Conservation (phyloP, 1,140 invertebrate genomes). For the Mycetomoellerius zeteki region DNA sequence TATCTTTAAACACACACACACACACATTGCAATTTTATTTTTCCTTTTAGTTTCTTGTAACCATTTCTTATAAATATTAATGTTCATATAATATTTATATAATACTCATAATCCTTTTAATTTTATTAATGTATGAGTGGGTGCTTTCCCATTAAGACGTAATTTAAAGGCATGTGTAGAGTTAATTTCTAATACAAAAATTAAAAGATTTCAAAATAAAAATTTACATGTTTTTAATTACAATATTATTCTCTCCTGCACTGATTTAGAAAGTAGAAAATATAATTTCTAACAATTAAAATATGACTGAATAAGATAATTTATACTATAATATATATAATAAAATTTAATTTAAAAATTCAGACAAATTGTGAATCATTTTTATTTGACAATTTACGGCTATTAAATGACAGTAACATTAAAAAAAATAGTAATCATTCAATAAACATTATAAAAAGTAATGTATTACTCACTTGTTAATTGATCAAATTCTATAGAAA, state of each 20-base stretch:
- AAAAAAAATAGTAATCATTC: background rate
- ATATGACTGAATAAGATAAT: background rate
- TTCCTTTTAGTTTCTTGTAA: slow-evolving; percentile 20
- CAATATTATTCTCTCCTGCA: background rate
- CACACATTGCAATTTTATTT: background rate
- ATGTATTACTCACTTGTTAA: background rate
- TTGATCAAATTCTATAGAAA: background rate
- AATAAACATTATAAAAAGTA: background rate
- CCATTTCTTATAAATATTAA: slow-evolving; percentile 59
- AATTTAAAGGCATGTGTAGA: slow-evolving; percentile 28
- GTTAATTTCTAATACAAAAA: slow-evolving; percentile 40
- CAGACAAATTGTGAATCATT: background rate
- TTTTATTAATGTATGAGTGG: slow-evolving; percentile 48
- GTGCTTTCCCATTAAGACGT: slow-evolving; percentile 12
- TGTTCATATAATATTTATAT: slow-evolving; percentile 63
- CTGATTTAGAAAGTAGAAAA: background rate
- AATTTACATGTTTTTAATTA: slow-evolving; percentile 32
- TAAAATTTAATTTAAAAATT: background rate
- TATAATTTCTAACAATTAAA: background rate
- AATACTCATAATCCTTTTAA: slow-evolving; percentile 36
- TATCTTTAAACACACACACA: slow-evolving; percentile 40
- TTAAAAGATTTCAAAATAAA: slow-evolving; percentile 29
- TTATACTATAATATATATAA: background rate
- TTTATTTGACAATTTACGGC: background rate
- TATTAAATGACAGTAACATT: background rate